Percentiles rank a stretch among this genome's conserved stretches.
These are phyloP conservation scores for Phrynocephalus vlangalii DNA, from an alignment of 2,797 vertebrate species.

Conservation along the genomic window DNA sequence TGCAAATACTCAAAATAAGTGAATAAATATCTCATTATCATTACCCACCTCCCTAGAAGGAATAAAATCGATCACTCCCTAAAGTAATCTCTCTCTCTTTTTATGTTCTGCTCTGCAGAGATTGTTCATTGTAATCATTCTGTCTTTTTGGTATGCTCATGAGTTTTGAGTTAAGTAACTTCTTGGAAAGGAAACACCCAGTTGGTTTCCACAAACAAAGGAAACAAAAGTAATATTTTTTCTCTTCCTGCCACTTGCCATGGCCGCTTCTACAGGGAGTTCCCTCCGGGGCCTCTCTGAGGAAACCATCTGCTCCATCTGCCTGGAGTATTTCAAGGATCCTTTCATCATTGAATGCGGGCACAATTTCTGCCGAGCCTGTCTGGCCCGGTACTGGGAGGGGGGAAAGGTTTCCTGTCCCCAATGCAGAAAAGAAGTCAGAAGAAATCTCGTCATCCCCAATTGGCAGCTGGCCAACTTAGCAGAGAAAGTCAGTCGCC, in stretches of 20 bases:
- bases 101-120: too few species aligned
- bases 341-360: conserved; percentile 72
- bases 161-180: too few species aligned
- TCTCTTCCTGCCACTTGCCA: background rate
- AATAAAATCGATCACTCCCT: too few species aligned
- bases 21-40: too few species aligned
- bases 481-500: background rate
- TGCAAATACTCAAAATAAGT: too few species aligned
- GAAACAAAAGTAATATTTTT: background rate
- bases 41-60: too few species aligned
- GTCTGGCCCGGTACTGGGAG: conserved; percentile 65
- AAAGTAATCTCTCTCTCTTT: too few species aligned
- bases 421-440: conserved; percentile 65
- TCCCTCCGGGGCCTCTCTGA: conserved; percentile 65
- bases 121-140: too few species aligned
- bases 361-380: conserved; percentile 73
- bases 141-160: too few species aligned
- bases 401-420: conserved; percentile 57
- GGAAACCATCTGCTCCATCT: conserved; percentile 70
- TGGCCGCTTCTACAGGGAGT: conserved; percentile 48
- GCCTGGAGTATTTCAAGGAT: conserved; percentile 68
- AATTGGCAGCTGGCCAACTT: conserved; percentile 71
- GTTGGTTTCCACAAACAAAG: too few species aligned
- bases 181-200: too few species aligned
- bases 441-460: conserved; percentile 59